A percentile compares a stretch with the other conserved stretches of the same genome.
Evolutionary conservation across 2,113 vertebrate species (phyloP).

Genomic region (Xenopus tropicalis): UCB_Xtro_10.0 CM004445.2:1228501-1229000

Average conservation of each 20-base stretch:
- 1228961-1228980: no score
- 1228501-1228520: conserved; percentile 84
- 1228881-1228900: conserved; percentile 87
- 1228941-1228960: conserved; percentile 55
- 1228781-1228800: conserved; percentile 57
- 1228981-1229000: no score
- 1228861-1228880: conserved; percentile 78
- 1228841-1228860: not conserved
- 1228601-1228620: no score
- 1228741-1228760: conserved; percentile 82
- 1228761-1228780: conserved; percentile 77
- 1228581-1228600: no score
- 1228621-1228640: no score
- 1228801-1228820: not conserved
- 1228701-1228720: conserved; percentile 58
- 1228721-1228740: conserved; percentile 74
- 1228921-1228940: conserved; percentile 53
- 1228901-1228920: conserved; percentile 90
- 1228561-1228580: no score
- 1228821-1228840: not conserved
- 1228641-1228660: conserved; percentile 54
- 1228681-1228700: conserved; percentile 50
- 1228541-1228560: no score
- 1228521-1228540: conserved; percentile 57
- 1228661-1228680: conserved; percentile 45